phyloP scores from a whole-genome alignment of 2,797 vertebrate genomes.

The Labeo calbasu region DNA sequence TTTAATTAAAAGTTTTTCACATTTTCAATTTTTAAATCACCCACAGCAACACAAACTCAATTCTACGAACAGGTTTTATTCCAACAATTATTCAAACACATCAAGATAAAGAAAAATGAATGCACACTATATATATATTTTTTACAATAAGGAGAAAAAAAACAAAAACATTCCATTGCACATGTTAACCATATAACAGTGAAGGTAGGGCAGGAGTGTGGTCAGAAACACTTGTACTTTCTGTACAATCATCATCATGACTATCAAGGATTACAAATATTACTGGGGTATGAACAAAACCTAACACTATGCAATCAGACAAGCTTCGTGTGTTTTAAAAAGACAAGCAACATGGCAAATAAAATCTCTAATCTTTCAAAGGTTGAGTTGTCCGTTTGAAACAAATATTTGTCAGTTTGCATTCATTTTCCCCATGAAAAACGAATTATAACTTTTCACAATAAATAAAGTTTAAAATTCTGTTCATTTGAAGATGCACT shows the following conservation, averaged over 20 bases:
- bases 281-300: neutral
- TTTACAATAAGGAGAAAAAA: conserved; percentile 17
- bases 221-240: neutral
- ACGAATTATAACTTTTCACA: neutral
- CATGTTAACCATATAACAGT: neutral
- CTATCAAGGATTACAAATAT: neutral
- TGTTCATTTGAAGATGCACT: conserved; percentile 24
- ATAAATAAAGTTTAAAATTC: conserved; percentile 20
- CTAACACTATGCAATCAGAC: neutral
- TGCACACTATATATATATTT: neutral
- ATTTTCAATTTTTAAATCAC: neutral
- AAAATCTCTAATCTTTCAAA: neutral
- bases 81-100: neutral
- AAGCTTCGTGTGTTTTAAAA: conserved; percentile 5
- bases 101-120: neutral
- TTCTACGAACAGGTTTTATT: conserved; percentile 19
- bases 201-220: neutral
- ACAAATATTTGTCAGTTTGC: neutral
- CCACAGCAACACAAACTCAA: neutral
- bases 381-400: neutral
- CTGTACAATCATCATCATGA: neutral
- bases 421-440: neutral
- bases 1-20: neutral
- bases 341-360: neutral
- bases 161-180: neutral